These are phyloP conservation scores for Temnopleurus reevesii DNA, from an alignment of 53 echinoderm and acorn worm species.

Conservation along the genomic window DNA sequence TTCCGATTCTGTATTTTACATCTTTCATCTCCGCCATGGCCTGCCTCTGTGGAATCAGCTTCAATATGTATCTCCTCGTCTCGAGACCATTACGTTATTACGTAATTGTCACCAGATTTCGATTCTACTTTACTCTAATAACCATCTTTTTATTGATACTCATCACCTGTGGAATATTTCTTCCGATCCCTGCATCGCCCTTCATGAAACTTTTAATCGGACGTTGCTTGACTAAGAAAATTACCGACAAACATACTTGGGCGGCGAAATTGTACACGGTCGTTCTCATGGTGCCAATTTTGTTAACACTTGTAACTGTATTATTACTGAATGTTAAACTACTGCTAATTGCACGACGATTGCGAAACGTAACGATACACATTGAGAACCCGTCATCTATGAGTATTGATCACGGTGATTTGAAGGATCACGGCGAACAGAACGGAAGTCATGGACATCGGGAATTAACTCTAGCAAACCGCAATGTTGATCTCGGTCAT, in stretches of 20 bases:
- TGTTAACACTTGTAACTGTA: not conserved
- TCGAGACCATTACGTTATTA: not conserved
- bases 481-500: not conserved
- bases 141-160: not conserved
- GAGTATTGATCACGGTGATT: no score
- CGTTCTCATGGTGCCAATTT: not conserved
- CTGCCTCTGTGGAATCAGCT: not conserved
- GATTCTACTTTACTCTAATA: not conserved
- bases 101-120: not conserved
- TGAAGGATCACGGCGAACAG: not conserved
- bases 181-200: not conserved
- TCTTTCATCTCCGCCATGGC: not conserved
- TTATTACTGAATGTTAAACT: not conserved
- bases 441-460: no score
- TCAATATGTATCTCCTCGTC: not conserved
- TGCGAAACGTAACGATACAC: not conserved
- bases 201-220: not conserved
- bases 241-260: not conserved
- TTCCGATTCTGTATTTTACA: not conserved
- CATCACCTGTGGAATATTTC: not conserved
- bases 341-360: constrained; percentile 1
- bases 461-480: not conserved
- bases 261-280: not conserved
- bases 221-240: not conserved
- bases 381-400: not conserved